Evolutionary conservation across 2,113 vertebrate species (phyloP), one percentile per base, ranked within the genome.

Genomic region (Trinectes maculatus): DNA sequence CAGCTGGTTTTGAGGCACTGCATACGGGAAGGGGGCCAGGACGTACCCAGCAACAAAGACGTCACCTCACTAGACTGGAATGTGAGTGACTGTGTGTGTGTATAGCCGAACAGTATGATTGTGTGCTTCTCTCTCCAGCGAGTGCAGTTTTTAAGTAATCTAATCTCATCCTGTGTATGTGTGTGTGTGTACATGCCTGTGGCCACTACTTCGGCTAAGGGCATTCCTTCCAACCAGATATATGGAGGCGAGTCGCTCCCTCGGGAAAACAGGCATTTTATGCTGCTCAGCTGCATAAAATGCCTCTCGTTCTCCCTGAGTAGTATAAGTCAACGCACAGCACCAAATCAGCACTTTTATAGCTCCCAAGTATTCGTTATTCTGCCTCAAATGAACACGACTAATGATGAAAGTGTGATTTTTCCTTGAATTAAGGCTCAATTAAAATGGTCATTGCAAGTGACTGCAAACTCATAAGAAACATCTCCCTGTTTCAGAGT

Each of bases 41-140:
- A 99, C 3, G 97, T 99, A 54, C 98, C 98, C 47, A 99, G 98
- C 92, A 99, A 99, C 95, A 99, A 99, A 91, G 98, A 99, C 11
- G 98, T 99, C 68, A 99, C 98, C 1, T 99, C 98, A 26, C 92
- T 99, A 82, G 98, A 99, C 53, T 98, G 97, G 98, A 99, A 99
- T 80, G 98, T 99, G 87, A 96, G 85, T 76, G 31, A 56, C 56
- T 76, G 19, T 31, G 16, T 57, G 42, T 58, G 22, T 54, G 22
- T 19, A 46, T 42, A 16, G 8, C 49, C 25, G 16, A 33, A 66
- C 26, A 54, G 34, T 62, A 5, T 19, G 26, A n/a, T 26, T 46
- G 52, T 58, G 28, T 34, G 59, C 8, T 31, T 61, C 7, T 48
- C n/a, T 44, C 58, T 46, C 25, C 63, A 55, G 37, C 33, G 19